Evolutionary conservation across 2,797 vertebrate genomes (phyloP).

Genomic region (Allenopithecus nigroviridis): DNA sequence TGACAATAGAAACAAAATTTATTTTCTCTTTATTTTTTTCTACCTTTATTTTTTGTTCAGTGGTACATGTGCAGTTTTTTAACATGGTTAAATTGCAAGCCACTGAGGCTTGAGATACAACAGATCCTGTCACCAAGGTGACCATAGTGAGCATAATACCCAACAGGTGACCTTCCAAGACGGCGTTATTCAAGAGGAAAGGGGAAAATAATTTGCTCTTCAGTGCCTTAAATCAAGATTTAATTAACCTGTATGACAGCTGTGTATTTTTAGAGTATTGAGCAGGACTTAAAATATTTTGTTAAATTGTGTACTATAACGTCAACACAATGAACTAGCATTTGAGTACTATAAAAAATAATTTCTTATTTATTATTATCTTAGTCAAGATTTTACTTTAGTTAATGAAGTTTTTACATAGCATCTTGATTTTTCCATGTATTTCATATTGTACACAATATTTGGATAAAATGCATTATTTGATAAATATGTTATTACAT

Average conservation of each 20-base stretch:
- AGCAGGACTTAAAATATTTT: not conserved
- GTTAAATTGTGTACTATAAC: not conserved
- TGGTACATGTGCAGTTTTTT: no score
- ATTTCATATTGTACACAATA: not conserved
- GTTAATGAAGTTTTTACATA: not conserved
- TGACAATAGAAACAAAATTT: not conserved
- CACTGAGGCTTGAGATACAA: no score
- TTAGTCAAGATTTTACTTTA: constrained; percentile 18
- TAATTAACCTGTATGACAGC: not conserved
- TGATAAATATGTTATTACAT: not conserved
- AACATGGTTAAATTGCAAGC: no score
- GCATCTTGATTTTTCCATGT: not conserved
- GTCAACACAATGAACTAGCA: not conserved
- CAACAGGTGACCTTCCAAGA: not conserved
- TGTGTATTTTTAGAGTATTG: not conserved
- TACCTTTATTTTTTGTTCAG: no score
- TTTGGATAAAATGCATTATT: not conserved
- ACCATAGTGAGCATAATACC: no score
- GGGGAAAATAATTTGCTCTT: not conserved
- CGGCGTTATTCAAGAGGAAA: not conserved
- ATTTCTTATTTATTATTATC: not conserved
- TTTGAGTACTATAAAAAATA: not conserved
- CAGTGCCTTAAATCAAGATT: not conserved
- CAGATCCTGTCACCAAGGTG: no score
- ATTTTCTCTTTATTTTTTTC: not conserved